These are phyloP conservation scores for Caiman crocodilus DNA, from an alignment of 2,797 vertebrate species.

Conservation along the genomic window DNA sequence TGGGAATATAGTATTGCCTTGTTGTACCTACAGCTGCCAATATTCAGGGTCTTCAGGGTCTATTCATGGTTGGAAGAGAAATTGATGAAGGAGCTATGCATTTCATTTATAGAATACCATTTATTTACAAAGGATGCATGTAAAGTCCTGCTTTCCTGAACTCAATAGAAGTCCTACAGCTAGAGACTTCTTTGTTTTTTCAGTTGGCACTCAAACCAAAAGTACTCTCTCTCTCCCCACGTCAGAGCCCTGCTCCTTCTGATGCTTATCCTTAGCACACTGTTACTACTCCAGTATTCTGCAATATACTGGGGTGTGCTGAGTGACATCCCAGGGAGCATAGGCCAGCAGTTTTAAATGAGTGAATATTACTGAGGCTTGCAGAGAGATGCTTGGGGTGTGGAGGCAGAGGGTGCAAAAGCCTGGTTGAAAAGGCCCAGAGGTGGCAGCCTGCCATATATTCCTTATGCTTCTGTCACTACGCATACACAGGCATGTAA, in stretches of 20 bases:
- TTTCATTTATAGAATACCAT: neutral
- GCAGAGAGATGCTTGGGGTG: no score
- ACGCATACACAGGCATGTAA: neutral
- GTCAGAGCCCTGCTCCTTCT: neutral
- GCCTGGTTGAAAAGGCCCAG: no score
- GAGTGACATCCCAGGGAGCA: no score
- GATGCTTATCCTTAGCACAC: no score
- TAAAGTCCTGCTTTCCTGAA: neutral
- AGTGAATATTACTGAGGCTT: no score
- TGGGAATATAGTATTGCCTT: neutral
- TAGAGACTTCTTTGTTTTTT: neutral
- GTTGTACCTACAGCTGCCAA: neutral
- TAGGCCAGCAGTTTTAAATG: no score
- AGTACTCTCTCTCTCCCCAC: neutral
- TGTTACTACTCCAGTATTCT: no score
- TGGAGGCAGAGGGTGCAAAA: no score
- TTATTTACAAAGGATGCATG: neutral
- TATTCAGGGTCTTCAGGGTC: neutral
- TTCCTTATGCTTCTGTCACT: neutral
- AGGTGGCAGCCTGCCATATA: neutral
- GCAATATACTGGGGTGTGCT: no score
- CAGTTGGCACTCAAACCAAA: neutral
- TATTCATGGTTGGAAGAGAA: neutral
- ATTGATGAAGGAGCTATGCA: neutral
- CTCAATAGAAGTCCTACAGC: neutral